phyloP scores from a whole-genome alignment of 2,113 vertebrate genomes.

The Prochilodus magdalenae region DNA sequence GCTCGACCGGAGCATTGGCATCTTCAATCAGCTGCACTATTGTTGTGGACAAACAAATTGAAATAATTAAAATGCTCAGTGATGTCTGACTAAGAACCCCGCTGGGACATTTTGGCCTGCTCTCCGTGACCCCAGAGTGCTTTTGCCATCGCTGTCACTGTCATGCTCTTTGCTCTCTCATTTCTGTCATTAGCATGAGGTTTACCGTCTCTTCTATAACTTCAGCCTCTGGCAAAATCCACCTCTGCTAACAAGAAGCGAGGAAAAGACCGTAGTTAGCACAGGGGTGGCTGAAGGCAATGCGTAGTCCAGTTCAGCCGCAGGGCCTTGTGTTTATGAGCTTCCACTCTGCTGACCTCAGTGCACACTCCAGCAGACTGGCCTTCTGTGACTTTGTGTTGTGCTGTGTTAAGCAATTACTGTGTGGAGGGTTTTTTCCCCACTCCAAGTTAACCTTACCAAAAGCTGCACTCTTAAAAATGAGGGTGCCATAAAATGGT shows the following conservation, averaged over 20 bases:
- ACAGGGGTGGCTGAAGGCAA: background rate
- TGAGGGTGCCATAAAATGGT: background rate
- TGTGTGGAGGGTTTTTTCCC: background rate
- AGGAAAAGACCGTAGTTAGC: background rate
- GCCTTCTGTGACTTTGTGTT: background rate
- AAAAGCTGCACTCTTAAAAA: background rate
- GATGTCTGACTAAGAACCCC: slow-evolving; percentile 37
- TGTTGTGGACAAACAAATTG: slow-evolving; percentile 38
- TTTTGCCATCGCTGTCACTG: background rate
- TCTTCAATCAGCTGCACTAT: slow-evolving; percentile 24
- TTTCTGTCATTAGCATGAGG: background rate
- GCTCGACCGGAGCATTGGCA: background rate
- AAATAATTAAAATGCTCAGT: slow-evolving; percentile 44
- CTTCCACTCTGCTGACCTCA: background rate
- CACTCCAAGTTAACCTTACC: background rate
- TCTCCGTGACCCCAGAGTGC: background rate
- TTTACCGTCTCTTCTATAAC: background rate
- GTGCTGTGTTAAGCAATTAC: slow-evolving; percentile 8
- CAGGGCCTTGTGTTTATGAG: background rate
- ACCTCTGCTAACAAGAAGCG: background rate
- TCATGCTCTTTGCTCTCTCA: background rate
- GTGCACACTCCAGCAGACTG: background rate
- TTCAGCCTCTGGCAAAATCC: background rate
- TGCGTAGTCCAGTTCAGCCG: background rate
- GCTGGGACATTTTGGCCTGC: background rate